Evolutionary conservation across 1,140 invertebrate species (phyloP).

Genomic region (Saccostrea echinata): DNA sequence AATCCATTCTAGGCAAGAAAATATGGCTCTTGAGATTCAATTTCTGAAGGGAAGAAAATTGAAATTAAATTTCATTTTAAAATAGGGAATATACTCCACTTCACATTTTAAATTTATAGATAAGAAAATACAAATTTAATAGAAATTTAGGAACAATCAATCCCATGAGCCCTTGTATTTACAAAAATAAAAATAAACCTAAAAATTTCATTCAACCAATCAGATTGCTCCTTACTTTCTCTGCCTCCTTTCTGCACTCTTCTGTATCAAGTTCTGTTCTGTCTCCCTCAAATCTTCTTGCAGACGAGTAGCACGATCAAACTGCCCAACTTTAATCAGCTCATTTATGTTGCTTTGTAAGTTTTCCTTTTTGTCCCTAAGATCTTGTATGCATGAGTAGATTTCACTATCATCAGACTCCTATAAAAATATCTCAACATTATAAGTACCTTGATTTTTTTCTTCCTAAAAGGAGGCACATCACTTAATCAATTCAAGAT

Average conservation of each 20-base stretch:
- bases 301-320: slow-evolving; percentile 57
- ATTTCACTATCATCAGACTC: slow-evolving; percentile 77
- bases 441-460: no score
- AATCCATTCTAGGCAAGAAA: not conserved
- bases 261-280: slow-evolving; percentile 71
- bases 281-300: slow-evolving; percentile 66
- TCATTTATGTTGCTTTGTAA: slow-evolving; percentile 69
- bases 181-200: slow-evolving; percentile 6
- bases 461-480: no score
- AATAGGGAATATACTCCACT: no score
- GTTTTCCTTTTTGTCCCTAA: slow-evolving; percentile 73
- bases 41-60: not conserved
- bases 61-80: no score
- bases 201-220: slow-evolving; percentile 5
- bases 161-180: not conserved
- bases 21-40: not conserved
- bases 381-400: slow-evolving; percentile 75
- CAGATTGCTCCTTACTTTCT: slow-evolving; percentile 68
- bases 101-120: no score
- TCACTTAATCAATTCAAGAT: no score
- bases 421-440: slow-evolving; percentile 55
- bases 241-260: slow-evolving; percentile 73
- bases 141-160: not conserved
- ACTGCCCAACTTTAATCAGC: slow-evolving; percentile 64
- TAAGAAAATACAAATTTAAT: no score